A percentile compares a stretch with the other conserved stretches of the same genome.
phyloP scores from a whole-genome alignment of 1,140 invertebrate species.

The Piezodorus guildinii region DNA sequence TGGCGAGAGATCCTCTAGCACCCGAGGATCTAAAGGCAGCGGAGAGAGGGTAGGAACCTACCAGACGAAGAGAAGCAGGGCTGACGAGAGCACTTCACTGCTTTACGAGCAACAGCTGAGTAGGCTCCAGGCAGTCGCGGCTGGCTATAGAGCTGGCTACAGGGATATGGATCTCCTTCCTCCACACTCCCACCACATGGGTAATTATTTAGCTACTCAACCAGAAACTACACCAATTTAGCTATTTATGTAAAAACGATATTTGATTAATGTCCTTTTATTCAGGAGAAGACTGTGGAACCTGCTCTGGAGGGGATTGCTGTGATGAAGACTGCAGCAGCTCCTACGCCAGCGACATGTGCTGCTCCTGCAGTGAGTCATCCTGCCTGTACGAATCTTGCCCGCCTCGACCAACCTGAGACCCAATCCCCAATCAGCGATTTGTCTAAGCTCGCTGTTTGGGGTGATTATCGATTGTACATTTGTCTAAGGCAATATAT shows the following conservation, averaged over 20 bases:
- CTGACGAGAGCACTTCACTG: slow-evolving; percentile 22
- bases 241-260: neutral
- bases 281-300: slow-evolving; percentile 19
- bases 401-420: slow-evolving; percentile 8
- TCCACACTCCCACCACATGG: slow-evolving; percentile 1
- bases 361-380: slow-evolving; percentile 31
- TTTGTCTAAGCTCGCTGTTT: slow-evolving; percentile 6
- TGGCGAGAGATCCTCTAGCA: slow-evolving; percentile 17
- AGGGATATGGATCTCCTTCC: neutral
- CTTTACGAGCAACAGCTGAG: slow-evolving; percentile 21
- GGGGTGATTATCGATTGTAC: neutral
- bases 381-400: slow-evolving; percentile 29
- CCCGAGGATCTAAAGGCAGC: neutral
- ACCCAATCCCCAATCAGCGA: slow-evolving; percentile 11
- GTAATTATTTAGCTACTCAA: neutral
- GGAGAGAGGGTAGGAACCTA: slow-evolving; percentile 10
- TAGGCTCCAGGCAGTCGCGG: neutral
- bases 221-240: neutral
- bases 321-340: slow-evolving; percentile 23
- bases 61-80: slow-evolving; percentile 10
- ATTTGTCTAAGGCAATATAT: no score
- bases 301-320: slow-evolving; percentile 21
- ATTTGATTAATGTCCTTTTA: neutral
- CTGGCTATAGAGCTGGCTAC: neutral
- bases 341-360: slow-evolving; percentile 28